A percentile compares a stretch with the other conserved stretches of the same genome.
Conservation (phyloP, 2,888 invertebrate genomes). For the Noctua comes region DNA sequence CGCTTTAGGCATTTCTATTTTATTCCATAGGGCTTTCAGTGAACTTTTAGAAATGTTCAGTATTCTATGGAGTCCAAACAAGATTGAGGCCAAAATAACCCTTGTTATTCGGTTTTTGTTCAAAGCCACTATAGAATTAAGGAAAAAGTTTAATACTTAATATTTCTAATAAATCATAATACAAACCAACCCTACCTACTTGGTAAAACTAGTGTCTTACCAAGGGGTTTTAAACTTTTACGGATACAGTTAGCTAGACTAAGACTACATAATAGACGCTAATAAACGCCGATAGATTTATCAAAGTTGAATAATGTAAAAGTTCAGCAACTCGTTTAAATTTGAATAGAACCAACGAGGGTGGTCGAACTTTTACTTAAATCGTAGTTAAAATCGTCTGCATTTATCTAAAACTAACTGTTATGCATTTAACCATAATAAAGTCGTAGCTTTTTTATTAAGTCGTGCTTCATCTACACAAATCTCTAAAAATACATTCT, state of each 20-base stretch:
- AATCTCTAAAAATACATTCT: neutral
- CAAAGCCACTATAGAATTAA: neutral
- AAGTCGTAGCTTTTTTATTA: neutral
- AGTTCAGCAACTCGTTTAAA: slow-evolving; percentile 18
- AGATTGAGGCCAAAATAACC: too few species aligned
- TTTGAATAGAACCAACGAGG: slow-evolving; percentile 35
- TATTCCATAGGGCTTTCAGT: neutral
- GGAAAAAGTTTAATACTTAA: neutral
- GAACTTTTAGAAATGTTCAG: neutral
- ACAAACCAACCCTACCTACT: neutral
- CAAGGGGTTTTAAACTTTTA: too few species aligned
- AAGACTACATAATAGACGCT: neutral
- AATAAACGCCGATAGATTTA: neutral
- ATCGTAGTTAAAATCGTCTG: neutral
- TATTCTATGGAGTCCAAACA: neutral
- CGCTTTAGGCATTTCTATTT: neutral
- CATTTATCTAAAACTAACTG: neutral
- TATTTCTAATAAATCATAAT: neutral
- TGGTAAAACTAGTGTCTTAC: too few species aligned
- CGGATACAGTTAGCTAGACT: too few species aligned
- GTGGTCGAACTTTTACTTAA: slow-evolving; percentile 25
- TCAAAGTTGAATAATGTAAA: slow-evolving; percentile 24
- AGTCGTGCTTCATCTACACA: neutral
- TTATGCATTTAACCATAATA: neutral
- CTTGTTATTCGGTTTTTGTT: neutral